Evolutionary conservation across 2,113 vertebrate genomes (phyloP).

Genomic region (Vidua chalybeata): DNA sequence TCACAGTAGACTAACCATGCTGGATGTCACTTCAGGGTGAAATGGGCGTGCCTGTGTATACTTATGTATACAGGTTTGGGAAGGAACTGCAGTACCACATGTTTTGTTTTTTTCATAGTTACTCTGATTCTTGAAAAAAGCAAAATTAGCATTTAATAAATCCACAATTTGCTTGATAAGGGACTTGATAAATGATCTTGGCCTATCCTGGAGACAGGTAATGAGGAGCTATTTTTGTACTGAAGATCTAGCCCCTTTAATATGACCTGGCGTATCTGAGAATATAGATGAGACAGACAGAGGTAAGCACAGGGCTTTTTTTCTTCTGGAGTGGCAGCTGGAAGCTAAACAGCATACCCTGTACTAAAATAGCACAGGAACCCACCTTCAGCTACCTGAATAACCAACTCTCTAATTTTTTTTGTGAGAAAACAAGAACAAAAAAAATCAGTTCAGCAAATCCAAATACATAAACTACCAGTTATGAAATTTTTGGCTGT

Average conservation of each 20-base stretch:
- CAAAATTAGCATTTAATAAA: background rate
- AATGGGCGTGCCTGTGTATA: background rate
- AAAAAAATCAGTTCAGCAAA: background rate
- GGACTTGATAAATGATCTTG: background rate
- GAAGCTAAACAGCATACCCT: background rate
- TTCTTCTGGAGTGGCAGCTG: background rate
- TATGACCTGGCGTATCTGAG: background rate
- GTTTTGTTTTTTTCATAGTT: background rate
- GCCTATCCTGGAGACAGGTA: background rate
- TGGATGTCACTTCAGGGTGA: slow-evolving; percentile 22
- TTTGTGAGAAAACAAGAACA: background rate
- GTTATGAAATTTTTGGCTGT: background rate
- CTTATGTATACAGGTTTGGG: background rate
- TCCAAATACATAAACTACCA: background rate
- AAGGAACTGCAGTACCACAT: background rate
- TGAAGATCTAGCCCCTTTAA: background rate
- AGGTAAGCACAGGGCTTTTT: background rate
- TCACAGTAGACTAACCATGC: slow-evolving; percentile 36
- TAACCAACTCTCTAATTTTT: background rate
- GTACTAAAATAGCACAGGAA: background rate
- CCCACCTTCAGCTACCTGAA: background rate
- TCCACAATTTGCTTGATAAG: background rate
- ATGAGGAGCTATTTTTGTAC: background rate
- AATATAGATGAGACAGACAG: background rate
- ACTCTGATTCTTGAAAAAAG: background rate